Evolutionary conservation across 2,797 vertebrate species (phyloP), one percentile per base, ranked within the genome.

Genomic region (Champsocephalus gunnari): DNA sequence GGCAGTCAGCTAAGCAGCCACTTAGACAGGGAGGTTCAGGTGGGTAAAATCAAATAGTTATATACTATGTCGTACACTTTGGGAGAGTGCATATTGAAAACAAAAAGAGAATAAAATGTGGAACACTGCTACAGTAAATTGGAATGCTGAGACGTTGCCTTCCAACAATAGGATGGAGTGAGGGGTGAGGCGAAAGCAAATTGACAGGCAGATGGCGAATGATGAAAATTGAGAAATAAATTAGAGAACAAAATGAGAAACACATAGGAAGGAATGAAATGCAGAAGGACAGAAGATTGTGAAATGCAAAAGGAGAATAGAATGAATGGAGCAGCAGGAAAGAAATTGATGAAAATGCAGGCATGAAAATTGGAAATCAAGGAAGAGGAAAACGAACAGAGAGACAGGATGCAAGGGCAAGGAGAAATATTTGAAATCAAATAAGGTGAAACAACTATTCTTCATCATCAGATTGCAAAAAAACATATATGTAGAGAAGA

Each of bases 1-100:
- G 86, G 88, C 87, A 89, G 87, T 83, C 79, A 55, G 86, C 89
- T 91, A 85, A 88, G 87, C 87, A 90, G 87, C 83, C 90, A 86
- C 82, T 93, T 85, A 85, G 64, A 88, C 66, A 73, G 67, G 62
- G 81, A 75, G 82, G 85, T 77, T 88, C 90, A 90, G 90, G 87
- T 90, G 88, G 84, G 81, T 79, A 88, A 87, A 91, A 88, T 87
- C 80, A 90, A 87, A 89, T 81, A 85, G 79, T 82, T 85, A 81
- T 79, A 86, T 58, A 85, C 51, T 57, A 77, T 75, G 77, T 83
- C 87, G 77, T 74, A 83, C 73, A 71, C 77, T 84, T 73, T 63
- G 68, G 55, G 43, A 80, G 72, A 89, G 84, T 84, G 84, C 70
- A 85, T 73, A 79, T 56, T 83, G 71, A 85, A 88, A 84, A 38